Evolutionary conservation across 1,140 invertebrate species (phyloP), one percentile per base, ranked within the genome.

Genomic region (Holotrichia oblita): DNA sequence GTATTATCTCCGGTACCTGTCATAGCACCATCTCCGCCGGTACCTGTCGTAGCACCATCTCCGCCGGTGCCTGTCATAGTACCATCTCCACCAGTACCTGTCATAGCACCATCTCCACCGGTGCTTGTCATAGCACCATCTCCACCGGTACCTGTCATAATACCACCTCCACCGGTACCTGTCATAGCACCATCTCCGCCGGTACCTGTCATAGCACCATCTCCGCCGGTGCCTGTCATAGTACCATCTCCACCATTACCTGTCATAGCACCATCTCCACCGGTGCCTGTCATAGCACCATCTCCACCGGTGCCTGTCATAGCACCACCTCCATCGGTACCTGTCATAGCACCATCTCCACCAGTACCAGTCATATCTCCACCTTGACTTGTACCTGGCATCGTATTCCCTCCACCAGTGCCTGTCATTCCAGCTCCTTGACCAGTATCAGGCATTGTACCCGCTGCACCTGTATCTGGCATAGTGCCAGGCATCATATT

Each of bases 121-220:
- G n/a, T 81, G 73, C 41, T 73, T 41, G 73, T 34, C 75, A 79
- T 79, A 40, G 6, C 73, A 41, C 77, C 77, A 76, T 69, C 72
- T 40, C 77, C 76, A 44, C 64, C 79, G 27, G 55, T 76, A n/a
- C n/a, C n/a, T 34, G 78, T 81, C 34, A 59, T n/a, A n/a, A n/a
- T 77, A 12, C 24, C 77, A 22, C n/a, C 27, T 55, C 48, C 27
- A n/a, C 76, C 59, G 4, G 8, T 77, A 24, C 73, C 69, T 27
- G 74, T 24, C 80, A 79, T 80, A 20, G 24, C 77, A 75, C 40
- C 78, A 42, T 59, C 77, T 22, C 78, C 77, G 9, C 73, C 80
- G 34, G 41, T 77, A 24, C 34, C 77, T 24, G 69, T 78, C n/a
- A 59, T 55, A 42, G 59, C 24, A 73, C 48, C 76, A 20, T 34